Conservation (phyloP, 2,797 vertebrate genomes). For the Luscinia megarhynchos region DNA sequence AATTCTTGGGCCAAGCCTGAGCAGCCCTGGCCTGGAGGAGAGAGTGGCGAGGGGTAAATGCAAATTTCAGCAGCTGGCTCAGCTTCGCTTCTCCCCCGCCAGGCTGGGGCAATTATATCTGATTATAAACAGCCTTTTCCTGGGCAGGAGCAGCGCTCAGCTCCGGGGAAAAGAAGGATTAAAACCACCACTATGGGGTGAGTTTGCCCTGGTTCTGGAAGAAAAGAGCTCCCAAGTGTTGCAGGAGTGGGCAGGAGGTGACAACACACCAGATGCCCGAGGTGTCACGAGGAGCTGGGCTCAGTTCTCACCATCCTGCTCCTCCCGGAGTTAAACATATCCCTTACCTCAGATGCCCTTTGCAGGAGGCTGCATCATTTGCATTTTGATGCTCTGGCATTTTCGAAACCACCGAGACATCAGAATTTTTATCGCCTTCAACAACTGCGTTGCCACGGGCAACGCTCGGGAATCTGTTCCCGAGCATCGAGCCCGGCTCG, state of each 20-base stretch:
- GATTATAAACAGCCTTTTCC: not conserved
- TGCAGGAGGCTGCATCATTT: conserved; percentile 41
- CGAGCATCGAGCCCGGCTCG: not conserved
- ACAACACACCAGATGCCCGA: not conserved
- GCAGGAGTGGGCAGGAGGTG: conserved; percentile 21
- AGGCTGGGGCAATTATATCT: not conserved
- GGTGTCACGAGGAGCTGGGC: not conserved
- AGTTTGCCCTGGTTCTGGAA: not conserved
- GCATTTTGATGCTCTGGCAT: conserved; percentile 66
- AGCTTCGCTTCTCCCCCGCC: not conserved
- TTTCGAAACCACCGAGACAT: conserved; percentile 27
- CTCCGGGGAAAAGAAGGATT: not conserved
- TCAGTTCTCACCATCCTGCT: not conserved
- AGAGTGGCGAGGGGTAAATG: not conserved
- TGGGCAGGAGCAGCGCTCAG: not conserved
- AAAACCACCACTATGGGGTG: not conserved
- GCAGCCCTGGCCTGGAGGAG: not conserved
- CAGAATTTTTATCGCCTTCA: conserved; percentile 55
- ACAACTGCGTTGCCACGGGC: conserved; percentile 57
- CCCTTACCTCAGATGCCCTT: conserved; percentile 59
- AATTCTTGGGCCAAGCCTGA: not conserved
- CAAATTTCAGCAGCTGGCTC: not conserved
- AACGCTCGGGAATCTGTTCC: not conserved
- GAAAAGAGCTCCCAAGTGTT: not conserved
- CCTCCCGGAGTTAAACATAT: not conserved